These are phyloP conservation scores for Agrenia bidenticulata DNA, from an alignment of 2,888 invertebrate genomes.

Conservation along the genomic window DNA sequence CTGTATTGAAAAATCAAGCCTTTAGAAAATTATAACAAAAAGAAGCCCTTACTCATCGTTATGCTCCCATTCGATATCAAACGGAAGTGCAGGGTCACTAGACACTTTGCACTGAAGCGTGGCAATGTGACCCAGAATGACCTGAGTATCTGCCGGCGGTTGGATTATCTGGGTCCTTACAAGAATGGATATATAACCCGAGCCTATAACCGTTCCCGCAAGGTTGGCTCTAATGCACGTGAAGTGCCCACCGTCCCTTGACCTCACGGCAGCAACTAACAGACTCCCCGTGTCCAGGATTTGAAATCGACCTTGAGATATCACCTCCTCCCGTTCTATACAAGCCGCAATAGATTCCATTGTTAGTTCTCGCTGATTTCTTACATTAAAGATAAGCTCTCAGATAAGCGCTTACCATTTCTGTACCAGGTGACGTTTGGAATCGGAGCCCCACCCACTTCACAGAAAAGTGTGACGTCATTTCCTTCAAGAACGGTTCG, in stretches of 20 bases:
- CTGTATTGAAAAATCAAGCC: neutral
- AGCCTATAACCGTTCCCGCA: slow-evolving; percentile 67
- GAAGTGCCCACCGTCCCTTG: slow-evolving; percentile 83
- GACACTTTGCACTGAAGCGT: slow-evolving; percentile 92
- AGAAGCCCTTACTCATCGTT: slow-evolving; percentile 77
- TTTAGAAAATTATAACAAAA: too few species aligned
- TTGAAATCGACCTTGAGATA: slow-evolving; percentile 72
- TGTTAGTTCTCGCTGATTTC: neutral
- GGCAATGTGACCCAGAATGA: slow-evolving; percentile 88
- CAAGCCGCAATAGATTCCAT: neutral
- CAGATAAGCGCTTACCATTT: slow-evolving; percentile 68
- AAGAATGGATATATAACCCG: slow-evolving; percentile 56
- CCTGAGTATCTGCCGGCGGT: slow-evolving; percentile 87
- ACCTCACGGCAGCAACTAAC: slow-evolving; percentile 79
- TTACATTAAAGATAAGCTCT: neutral
- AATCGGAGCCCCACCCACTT: slow-evolving; percentile 84
- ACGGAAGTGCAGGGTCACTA: slow-evolving; percentile 83
- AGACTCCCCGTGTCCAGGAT: slow-evolving; percentile 83
- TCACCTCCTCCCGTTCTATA: slow-evolving; percentile 54
- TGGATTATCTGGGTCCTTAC: slow-evolving; percentile 91
- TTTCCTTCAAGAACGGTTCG: slow-evolving; percentile 88
- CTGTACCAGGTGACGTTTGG: slow-evolving; percentile 91
- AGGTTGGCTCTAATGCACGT: slow-evolving; percentile 92
- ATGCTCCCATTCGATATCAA: slow-evolving; percentile 84
- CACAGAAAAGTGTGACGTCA: slow-evolving; percentile 83